phyloP scores from a whole-genome alignment of 2,113 vertebrate genomes.

The Colistium nudipinnis region DNA sequence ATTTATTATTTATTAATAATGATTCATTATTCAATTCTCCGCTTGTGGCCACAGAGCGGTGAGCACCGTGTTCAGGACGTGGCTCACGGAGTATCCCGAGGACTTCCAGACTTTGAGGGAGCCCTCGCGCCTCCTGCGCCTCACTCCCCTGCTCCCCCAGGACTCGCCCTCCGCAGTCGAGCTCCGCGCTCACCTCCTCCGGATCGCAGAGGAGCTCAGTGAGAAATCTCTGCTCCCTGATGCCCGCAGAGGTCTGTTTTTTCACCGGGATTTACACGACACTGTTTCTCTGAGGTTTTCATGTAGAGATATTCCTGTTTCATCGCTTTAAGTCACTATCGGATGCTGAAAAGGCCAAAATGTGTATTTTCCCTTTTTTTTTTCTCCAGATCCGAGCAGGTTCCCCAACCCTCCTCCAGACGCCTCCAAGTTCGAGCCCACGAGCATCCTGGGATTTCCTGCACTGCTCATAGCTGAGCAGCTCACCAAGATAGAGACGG shows the following conservation, averaged over 20 bases:
- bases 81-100: conserved; percentile 88
- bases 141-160: conserved; percentile 76
- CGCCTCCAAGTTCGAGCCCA: conserved; percentile 79
- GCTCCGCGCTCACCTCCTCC: conserved; percentile 70
- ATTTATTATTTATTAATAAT: neutral
- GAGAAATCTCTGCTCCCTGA: conserved; percentile 76
- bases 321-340: neutral
- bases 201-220: conserved; percentile 79
- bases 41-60: conserved; percentile 70
- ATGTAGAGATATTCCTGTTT: neutral
- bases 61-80: conserved; percentile 84
- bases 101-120: conserved; percentile 84
- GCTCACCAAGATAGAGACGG: conserved; percentile 90
- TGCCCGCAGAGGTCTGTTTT: conserved; percentile 58
- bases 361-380: neutral
- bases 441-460: conserved; percentile 84
- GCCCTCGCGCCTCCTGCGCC: conserved; percentile 80
- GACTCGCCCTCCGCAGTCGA: conserved; percentile 78
- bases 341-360: neutral
- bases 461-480: conserved; percentile 85
- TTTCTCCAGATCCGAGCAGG: conserved; percentile 48
- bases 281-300: neutral
- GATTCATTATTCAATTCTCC: too few species aligned
- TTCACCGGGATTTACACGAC: conserved; percentile 4
- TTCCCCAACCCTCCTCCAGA: conserved; percentile 39